phyloP scores from a whole-genome alignment of 2,797 vertebrate genomes.

The Momotus momota region DNA sequence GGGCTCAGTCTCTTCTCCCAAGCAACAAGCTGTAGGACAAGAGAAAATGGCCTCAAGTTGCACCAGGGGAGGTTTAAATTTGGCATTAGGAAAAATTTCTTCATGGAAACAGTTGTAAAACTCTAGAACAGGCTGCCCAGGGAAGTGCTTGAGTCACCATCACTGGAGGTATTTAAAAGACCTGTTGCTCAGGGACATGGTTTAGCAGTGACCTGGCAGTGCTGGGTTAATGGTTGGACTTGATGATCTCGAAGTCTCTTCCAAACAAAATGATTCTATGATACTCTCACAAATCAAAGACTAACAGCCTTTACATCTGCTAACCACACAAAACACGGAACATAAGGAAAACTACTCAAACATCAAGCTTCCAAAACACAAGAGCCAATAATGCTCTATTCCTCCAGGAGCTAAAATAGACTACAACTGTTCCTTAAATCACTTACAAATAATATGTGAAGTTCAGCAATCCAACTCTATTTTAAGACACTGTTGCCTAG shows the following conservation, averaged over 20 bases:
- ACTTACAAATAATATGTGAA: neutral
- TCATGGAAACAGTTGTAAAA: neutral
- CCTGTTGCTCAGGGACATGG: neutral
- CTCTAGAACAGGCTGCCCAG: neutral
- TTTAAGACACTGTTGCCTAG: neutral
- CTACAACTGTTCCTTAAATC: neutral
- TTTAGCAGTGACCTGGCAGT: neutral
- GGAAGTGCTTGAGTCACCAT: neutral
- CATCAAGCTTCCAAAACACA: neutral
- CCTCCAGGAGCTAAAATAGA: neutral
- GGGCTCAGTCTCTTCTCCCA: neutral
- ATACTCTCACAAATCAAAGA: neutral
- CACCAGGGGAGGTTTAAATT: neutral
- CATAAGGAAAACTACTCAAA: conserved; percentile 15
- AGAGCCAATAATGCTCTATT: neutral
- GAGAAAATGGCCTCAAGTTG: neutral
- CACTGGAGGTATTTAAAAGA: too few relatives aligned
- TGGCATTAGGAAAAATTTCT: neutral
- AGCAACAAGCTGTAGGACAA: neutral
- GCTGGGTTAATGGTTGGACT: neutral
- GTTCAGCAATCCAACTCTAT: neutral
- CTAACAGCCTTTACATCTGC: neutral
- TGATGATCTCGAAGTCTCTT: neutral
- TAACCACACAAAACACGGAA: neutral
- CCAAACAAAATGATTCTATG: neutral